These are phyloP conservation scores for Leptinotarsa tumamoca DNA, from an alignment of 2,888 invertebrate species.

Conservation along the genomic window DNA sequence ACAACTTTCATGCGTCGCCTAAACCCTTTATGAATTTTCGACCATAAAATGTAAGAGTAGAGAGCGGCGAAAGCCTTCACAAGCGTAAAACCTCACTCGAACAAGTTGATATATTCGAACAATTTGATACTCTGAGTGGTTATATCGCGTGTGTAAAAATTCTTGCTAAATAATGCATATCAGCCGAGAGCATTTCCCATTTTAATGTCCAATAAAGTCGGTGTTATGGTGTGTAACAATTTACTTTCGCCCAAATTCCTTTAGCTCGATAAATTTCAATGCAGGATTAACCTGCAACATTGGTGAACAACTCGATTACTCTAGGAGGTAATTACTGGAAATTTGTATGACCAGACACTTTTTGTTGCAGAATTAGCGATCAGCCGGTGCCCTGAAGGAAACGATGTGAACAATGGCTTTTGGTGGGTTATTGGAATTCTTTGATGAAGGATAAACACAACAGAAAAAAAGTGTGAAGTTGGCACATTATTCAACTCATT, in stretches of 20 bases:
- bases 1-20: background rate
- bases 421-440: no score
- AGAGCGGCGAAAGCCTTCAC: background rate
- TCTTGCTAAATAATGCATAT: slow-evolving; percentile 14
- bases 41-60: background rate
- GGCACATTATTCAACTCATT: no score
- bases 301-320: slow-evolving; percentile 8
- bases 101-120: slow-evolving; percentile 9
- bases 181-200: slow-evolving; percentile 13
- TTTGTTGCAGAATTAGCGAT: background rate
- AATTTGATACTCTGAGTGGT: slow-evolving; percentile 14
- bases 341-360: background rate
- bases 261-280: slow-evolving; percentile 14
- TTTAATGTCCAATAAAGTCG: slow-evolving; percentile 15
- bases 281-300: background rate
- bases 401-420: no score
- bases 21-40: slow-evolving; percentile 11
- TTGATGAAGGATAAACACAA: no score
- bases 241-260: slow-evolving; percentile 11
- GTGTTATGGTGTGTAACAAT: slow-evolving; percentile 14
- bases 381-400: no score
- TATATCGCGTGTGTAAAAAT: slow-evolving; percentile 17
- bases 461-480: no score
- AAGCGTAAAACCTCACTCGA: slow-evolving; percentile 8
- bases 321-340: background rate